Evolutionary conservation across 2,797 vertebrate genomes (phyloP).

Genomic region (Thalassophryne amazonica): DNA sequence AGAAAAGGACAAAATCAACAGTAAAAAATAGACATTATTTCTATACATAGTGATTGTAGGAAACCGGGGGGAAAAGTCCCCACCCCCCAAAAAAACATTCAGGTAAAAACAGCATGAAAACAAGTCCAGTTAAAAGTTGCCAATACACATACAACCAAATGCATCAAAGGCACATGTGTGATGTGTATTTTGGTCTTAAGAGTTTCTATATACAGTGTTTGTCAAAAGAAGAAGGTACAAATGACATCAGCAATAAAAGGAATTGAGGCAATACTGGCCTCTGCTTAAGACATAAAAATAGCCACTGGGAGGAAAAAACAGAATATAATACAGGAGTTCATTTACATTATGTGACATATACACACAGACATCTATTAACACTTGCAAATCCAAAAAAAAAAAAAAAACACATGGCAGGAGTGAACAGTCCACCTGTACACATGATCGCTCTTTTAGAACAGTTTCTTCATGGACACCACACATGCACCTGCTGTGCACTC

Average conservation of each 20-base stretch:
- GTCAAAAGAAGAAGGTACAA: slow-evolving; percentile 59
- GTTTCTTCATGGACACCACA: slow-evolving; percentile 43
- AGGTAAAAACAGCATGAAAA: slow-evolving; percentile 58
- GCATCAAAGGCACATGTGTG: slow-evolving; percentile 68
- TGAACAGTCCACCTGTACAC: slow-evolving; percentile 1
- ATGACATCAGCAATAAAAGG: slow-evolving; percentile 58
- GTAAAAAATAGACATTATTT: slow-evolving; percentile 84
- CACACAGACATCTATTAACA: slow-evolving; percentile 14
- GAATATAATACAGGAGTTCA: slow-evolving; percentile 54
- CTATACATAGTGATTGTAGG: slow-evolving; percentile 77
- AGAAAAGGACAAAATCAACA: slow-evolving; percentile 69
- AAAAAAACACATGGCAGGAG: slow-evolving; percentile 10
- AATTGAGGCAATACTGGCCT: slow-evolving; percentile 60
- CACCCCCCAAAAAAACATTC: slow-evolving; percentile 41
- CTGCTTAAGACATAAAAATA: slow-evolving; percentile 39
- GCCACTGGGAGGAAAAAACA: slow-evolving; percentile 55
- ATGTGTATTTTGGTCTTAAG: slow-evolving; percentile 74
- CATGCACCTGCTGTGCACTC: slow-evolving; percentile 24
- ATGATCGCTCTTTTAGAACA: background rate
- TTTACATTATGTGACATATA: slow-evolving; percentile 54
- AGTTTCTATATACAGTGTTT: slow-evolving; percentile 71
- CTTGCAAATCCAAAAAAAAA: slow-evolving; percentile 6
- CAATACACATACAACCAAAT: slow-evolving; percentile 69
- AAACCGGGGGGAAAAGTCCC: slow-evolving; percentile 57
- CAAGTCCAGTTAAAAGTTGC: slow-evolving; percentile 70